Base-by-base conservation (phyloP, 2,797 vertebrate genomes). In the Anguilla pacifica region DNA sequence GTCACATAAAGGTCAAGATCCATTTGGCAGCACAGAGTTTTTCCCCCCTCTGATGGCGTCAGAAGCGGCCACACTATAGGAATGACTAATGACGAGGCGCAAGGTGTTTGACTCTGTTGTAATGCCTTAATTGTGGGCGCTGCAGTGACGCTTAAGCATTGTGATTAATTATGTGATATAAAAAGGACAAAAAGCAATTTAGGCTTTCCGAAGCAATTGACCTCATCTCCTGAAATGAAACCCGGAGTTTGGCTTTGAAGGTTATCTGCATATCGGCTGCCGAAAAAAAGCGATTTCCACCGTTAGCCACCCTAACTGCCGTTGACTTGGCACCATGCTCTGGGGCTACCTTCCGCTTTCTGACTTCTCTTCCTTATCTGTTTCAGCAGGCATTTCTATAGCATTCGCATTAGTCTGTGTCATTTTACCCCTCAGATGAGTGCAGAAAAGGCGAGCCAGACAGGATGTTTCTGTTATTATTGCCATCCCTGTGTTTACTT, bases 151-250 rank as follows among this genome's bases (percentile, higher is more conserved):
- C 85, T 22, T 46, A 39, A 51, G 59, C 85, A 49, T 67, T 51
- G 82, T 88, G 87, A 88, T 88, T 88, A 85, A 88, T 88, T 74
- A 70, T 25, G 82, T 61, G 55, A 77, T 88, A 46, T 85, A 55
- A 55, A 61, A 84, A 84, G 86, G 39, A 57, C 22, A 28, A 67
- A 64, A 87, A 87, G 87, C n/a, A 74, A 77, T 88, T 74, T 85
- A 19, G 53, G 51, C 87, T 85, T 85, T 77, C 70, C 55, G 83
- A 64, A 22, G 57, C 87, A 22, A 85, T 72, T 87, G 82, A 83
- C 81, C 79, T 70, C 61, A 19, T 28, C 46, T 84, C 59, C 35
- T 84, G 28, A 84, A 84, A 43, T n/a, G 57, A 87, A 77, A 86
- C n/a, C 19, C 6, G 61, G 9, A 70, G 51, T 74, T 84, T 22